These are phyloP conservation scores for Epizoanthus fatuus DNA, from an alignment of 92 coral and sea anemone genomes.

Conservation along the genomic window DNA sequence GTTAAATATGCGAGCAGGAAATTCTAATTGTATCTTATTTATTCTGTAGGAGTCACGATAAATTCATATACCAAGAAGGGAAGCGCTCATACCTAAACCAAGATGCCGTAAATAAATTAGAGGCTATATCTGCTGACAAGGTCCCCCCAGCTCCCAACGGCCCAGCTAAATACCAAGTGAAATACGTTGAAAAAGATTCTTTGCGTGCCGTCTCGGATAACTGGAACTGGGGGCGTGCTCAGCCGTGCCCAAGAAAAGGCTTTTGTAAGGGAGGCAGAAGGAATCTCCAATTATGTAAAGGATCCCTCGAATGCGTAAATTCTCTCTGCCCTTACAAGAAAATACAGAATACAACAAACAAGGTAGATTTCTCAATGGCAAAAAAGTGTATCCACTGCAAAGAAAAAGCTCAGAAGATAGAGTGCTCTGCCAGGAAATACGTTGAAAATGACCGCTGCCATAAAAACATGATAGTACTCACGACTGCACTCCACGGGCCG, in stretches of 20 bases:
- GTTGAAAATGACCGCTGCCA: conserved; percentile 77
- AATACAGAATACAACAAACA: conserved; percentile 45
- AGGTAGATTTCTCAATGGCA: conserved; percentile 48
- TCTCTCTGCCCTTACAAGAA: conserved; percentile 42
- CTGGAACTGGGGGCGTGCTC: conserved; percentile 70
- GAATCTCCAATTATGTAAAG: conserved; percentile 58
- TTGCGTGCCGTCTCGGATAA: conserved; percentile 38
- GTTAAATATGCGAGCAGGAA: no score
- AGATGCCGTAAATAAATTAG: conserved; percentile 44
- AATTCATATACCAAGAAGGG: conserved; percentile 11
- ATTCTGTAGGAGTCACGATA: no score
- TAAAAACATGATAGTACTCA: conserved; percentile 61
- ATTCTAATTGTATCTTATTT: no score
- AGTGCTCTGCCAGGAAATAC: conserved; percentile 67
- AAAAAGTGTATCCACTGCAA: conserved; percentile 57
- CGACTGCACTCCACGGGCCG: conserved; percentile 46
- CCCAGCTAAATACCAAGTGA: conserved; percentile 45
- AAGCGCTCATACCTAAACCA: conserved; percentile 58
- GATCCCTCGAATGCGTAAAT: conserved; percentile 55
- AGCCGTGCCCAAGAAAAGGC: conserved; percentile 51
- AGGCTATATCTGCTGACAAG: neutral
- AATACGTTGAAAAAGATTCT: conserved; percentile 53
- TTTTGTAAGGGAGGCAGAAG: conserved; percentile 55
- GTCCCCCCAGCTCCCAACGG: conserved; percentile 50
- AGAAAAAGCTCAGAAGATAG: neutral